These are phyloP conservation scores for Indicator maculatus DNA, from an alignment of 2,113 vertebrate genomes.

Conservation along the genomic window DNA sequence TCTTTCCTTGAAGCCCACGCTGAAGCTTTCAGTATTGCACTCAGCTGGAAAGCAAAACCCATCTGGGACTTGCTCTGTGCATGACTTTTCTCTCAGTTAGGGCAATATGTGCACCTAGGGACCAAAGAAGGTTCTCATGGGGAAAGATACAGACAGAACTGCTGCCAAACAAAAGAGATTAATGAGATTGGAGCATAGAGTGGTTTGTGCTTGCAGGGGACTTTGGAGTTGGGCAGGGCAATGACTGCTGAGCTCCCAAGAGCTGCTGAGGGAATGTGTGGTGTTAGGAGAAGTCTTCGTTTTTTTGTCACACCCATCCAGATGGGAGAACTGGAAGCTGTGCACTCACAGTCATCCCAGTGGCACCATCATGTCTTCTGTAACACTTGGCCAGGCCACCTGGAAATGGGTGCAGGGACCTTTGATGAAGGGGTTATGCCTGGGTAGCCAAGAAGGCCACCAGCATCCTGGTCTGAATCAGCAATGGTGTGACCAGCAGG, in stretches of 20 bases:
- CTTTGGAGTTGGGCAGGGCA: neutral
- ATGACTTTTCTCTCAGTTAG: neutral
- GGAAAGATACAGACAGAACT: neutral
- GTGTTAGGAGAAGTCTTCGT: neutral
- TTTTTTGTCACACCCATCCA: neutral
- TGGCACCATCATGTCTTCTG: neutral
- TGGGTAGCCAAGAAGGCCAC: no score
- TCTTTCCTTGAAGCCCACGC: neutral
- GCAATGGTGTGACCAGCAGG: no score
- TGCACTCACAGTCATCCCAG: neutral
- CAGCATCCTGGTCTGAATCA: no score
- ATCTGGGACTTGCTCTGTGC: neutral
- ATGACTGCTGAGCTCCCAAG: neutral
- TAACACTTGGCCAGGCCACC: neutral
- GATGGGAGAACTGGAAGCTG: neutral
- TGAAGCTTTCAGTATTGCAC: neutral
- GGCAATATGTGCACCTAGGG: neutral
- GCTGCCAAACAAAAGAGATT: neutral
- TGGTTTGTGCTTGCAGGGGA: neutral
- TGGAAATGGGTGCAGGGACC: neutral
- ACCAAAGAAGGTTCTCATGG: neutral
- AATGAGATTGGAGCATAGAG: neutral
- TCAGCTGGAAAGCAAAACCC: neutral
- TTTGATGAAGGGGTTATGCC: fast-evolving
- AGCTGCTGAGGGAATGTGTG: neutral